Percentiles rank a stretch among this genome's conserved stretches.
These are phyloP conservation scores for Diarsia rubi DNA, from an alignment of 2,888 invertebrate species.

Conservation along the genomic window DNA sequence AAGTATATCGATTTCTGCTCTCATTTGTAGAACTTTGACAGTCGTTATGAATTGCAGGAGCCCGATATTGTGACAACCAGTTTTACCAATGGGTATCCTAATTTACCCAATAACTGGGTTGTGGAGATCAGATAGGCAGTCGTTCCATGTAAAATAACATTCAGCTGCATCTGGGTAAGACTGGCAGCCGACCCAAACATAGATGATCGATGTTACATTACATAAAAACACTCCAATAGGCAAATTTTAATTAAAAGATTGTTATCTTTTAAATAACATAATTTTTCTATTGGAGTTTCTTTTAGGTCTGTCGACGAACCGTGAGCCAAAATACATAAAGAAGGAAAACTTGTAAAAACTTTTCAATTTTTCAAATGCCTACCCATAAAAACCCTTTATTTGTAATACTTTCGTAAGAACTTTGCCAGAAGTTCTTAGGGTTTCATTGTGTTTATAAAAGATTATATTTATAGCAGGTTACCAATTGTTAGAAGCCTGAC, in stretches of 20 bases:
- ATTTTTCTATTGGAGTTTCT: neutral
- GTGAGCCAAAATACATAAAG: neutral
- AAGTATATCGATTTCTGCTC: no score
- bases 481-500: constrained; percentile 47
- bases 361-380: constrained; percentile 4
- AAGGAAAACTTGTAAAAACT: constrained; percentile 1
- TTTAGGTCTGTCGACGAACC: neutral
- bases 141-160: neutral
- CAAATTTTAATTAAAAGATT: no score
- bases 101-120: neutral
- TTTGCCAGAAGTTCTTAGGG: constrained; percentile 16
- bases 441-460: constrained; percentile 25
- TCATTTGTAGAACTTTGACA: neutral
- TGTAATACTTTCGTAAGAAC: neutral
- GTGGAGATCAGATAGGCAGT: no score
- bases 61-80: neutral
- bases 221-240: no score
- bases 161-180: neutral
- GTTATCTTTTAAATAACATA: neutral
- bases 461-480: constrained; percentile 35
- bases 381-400: constrained; percentile 13
- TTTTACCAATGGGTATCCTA: neutral
- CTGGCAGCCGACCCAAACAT: neutral
- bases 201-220: no score
- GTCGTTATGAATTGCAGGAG: neutral